Conservation (phyloP, 1,140 invertebrate species). For the Subanguina moxae region DNA sequence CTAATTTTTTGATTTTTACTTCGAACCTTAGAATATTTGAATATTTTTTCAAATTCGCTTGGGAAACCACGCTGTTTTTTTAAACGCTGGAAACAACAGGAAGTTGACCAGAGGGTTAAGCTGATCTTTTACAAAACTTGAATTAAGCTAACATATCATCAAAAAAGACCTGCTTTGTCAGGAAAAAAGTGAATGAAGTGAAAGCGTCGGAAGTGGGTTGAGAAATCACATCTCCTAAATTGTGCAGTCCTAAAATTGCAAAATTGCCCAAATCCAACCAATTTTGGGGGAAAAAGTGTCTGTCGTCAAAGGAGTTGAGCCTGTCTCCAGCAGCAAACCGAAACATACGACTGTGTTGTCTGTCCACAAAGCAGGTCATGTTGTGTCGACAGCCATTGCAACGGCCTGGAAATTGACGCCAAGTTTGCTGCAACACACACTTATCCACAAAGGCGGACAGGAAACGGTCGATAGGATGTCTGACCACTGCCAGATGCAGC, state of each 20-base stretch:
- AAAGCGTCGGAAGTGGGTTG: not conserved
- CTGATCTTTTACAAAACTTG: no score
- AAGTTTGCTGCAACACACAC: conserved; percentile 23
- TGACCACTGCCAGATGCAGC: conserved; percentile 1
- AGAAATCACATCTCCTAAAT: conserved; percentile 2
- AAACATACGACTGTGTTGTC: conserved; percentile 19
- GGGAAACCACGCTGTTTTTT: no score
- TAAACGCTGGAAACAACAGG: no score
- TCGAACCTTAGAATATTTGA: no score
- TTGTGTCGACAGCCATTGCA: conserved; percentile 24
- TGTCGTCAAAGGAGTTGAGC: conserved; percentile 26
- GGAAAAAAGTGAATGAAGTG: not conserved
- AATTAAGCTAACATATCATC: no score
- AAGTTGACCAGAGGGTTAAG: no score
- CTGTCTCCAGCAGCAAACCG: conserved; percentile 6
- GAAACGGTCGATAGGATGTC: conserved; percentile 31
- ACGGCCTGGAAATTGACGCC: not conserved
- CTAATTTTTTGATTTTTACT: no score
- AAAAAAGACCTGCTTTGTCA: no score
- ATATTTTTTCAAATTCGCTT: no score
- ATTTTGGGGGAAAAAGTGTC: conserved; percentile 31
- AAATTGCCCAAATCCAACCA: conserved; percentile 4
- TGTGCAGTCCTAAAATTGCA: not conserved
- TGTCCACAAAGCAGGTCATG: conserved; percentile 29
- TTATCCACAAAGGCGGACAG: conserved; percentile 27